A percentile compares a stretch with the other conserved stretches of the same genome.
Conservation (phyloP, 2,113 vertebrate species). For the Tachycineta bicolor region DNA sequence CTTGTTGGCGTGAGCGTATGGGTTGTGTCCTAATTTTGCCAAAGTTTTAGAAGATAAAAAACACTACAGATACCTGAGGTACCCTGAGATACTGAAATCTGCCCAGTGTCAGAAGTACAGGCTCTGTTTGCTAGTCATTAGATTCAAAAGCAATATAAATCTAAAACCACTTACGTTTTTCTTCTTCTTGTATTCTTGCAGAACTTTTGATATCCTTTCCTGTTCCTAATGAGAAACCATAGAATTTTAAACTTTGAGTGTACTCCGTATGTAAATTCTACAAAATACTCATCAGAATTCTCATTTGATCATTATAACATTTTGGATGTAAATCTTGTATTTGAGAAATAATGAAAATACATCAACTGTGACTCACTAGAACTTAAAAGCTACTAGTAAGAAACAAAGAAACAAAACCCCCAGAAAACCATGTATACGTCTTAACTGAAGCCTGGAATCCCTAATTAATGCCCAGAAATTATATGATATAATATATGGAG, state of each 20-base stretch:
- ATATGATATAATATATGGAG: not conserved
- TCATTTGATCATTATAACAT: not conserved
- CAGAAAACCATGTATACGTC: accelerated
- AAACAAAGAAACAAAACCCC: not conserved
- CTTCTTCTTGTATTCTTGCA: slow-evolving; percentile 89
- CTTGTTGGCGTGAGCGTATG: not conserved
- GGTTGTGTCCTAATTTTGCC: not conserved
- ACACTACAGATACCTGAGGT: not conserved
- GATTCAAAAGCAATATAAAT: not conserved
- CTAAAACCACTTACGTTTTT: slow-evolving; percentile 85
- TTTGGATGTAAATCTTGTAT: not conserved
- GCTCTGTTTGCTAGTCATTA: not conserved
- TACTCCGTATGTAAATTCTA: not conserved
- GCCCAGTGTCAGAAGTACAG: not conserved
- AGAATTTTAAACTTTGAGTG: not conserved
- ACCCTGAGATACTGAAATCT: not conserved
- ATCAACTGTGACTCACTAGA: not conserved
- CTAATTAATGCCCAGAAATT: not conserved
- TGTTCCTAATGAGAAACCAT: slow-evolving; percentile 81
- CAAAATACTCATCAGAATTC: not conserved
- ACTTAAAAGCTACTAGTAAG: not conserved
- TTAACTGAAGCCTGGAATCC: not conserved
- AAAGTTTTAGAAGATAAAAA: not conserved
- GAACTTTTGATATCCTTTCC: slow-evolving; percentile 84
- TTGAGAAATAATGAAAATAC: not conserved